Conservation (phyloP, 2,888 invertebrate genomes). For the Pseudococcus viburni region DNA sequence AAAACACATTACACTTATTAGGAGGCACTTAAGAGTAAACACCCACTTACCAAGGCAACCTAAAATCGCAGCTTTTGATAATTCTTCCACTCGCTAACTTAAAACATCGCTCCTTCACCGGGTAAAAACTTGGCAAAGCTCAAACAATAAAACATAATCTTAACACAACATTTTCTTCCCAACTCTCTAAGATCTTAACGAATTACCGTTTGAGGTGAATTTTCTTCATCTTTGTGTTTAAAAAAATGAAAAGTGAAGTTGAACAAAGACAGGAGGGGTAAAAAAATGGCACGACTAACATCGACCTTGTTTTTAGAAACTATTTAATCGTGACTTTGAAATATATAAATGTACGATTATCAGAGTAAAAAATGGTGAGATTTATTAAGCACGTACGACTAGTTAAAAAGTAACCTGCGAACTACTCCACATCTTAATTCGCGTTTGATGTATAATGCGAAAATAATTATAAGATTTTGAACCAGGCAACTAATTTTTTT, state of each 20-base stretch:
- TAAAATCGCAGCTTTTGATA: conserved; percentile 16
- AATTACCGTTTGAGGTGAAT: conserved; percentile 3
- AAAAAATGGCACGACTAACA: conserved; percentile 33
- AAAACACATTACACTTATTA: conserved; percentile 25
- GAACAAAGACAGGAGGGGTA: neutral
- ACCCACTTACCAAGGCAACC: neutral
- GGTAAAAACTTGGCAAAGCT: conserved; percentile 6
- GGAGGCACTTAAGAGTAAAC: neutral
- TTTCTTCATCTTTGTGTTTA: neutral
- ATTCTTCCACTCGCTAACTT: neutral
- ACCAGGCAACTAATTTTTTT: conserved; percentile 6
- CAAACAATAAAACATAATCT: conserved; percentile 10
- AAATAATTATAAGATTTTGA: conserved; percentile 26
- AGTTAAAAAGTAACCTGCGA: conserved; percentile 27
- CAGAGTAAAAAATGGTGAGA: conserved; percentile 12
- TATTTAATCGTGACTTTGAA: conserved; percentile 42
- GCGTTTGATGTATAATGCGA: conserved; percentile 46
- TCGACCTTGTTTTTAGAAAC: conserved; percentile 26
- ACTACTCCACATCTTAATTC: conserved; percentile 47
- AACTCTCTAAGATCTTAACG: neutral
- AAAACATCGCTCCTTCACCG: neutral
- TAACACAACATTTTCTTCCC: neutral
- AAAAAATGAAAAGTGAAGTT: neutral
- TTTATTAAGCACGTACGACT: conserved; percentile 41
- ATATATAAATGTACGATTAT: conserved; percentile 33